Conservation (phyloP, 2,797 vertebrate species). For the Premnoplex brunnescens region DNA sequence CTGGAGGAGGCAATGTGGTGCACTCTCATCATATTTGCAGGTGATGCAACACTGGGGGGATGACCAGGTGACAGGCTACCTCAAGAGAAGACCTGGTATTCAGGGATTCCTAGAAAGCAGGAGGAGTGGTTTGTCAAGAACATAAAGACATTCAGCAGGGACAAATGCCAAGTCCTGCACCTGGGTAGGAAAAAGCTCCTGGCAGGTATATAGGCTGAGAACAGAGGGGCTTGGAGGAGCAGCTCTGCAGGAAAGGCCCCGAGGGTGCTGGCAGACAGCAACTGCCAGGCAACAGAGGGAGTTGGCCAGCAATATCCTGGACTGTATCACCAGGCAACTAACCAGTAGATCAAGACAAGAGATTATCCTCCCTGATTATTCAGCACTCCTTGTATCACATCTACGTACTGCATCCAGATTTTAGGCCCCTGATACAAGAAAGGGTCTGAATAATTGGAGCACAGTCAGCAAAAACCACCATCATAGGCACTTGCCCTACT, state of each 20-base stretch:
- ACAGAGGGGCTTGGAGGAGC: neutral
- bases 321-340: neutral
- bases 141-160: neutral
- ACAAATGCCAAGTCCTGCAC: neutral
- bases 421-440: neutral
- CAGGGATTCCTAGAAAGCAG: neutral
- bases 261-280: neutral
- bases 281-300: accelerated
- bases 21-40: accelerated
- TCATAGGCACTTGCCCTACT: neutral
- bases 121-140: neutral
- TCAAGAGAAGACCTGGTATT: neutral
- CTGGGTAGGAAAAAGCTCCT: neutral
- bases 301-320: neutral
- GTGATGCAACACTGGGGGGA: neutral
- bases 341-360: neutral
- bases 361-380: neutral
- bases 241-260: neutral
- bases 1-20: neutral
- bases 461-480: neutral
- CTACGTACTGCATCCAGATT: accelerated
- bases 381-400: neutral
- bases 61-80: neutral
- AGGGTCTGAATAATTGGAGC: neutral
- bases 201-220: neutral